Evolutionary conservation across 1,140 invertebrate species (phyloP).

Genomic region (Battus philenor): DNA sequence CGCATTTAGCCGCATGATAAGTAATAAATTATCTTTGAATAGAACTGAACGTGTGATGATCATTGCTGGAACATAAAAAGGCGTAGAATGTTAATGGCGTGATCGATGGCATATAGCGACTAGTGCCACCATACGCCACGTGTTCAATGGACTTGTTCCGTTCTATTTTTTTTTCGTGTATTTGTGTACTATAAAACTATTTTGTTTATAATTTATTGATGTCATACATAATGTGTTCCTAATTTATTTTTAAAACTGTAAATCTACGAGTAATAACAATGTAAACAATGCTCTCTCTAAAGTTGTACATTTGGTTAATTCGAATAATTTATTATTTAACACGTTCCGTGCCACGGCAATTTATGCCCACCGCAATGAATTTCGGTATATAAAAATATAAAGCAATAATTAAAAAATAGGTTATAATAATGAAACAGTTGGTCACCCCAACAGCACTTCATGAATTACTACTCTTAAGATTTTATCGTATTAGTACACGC

Average conservation of each 20-base stretch:
- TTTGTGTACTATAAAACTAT: too few species aligned
- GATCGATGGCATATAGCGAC: neutral
- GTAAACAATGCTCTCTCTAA: too few species aligned
- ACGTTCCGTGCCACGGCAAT: too few species aligned
- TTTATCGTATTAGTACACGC: neutral
- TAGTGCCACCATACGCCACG: neutral
- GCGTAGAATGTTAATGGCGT: constrained; percentile 8
- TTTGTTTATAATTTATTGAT: neutral
- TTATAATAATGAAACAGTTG: neutral
- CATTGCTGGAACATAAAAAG: constrained; percentile 9
- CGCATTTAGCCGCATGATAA: neutral
- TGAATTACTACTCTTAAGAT: neutral
- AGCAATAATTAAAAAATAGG: neutral
- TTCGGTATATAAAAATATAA: neutral
- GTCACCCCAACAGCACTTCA: neutral
- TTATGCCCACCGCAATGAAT: neutral
- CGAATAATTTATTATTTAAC: neutral
- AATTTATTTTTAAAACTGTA: neutral
- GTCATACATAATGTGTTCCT: neutral
- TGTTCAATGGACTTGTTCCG: neutral
- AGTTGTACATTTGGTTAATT: neutral
- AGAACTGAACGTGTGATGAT: constrained; percentile 10
- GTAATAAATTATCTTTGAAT: constrained; percentile 1
- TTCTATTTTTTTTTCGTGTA: too few species aligned
- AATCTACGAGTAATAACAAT: too few species aligned